These are phyloP conservation scores for Orgyia antiqua DNA, from an alignment of 2,888 invertebrate genomes.

Conservation along the genomic window DNA sequence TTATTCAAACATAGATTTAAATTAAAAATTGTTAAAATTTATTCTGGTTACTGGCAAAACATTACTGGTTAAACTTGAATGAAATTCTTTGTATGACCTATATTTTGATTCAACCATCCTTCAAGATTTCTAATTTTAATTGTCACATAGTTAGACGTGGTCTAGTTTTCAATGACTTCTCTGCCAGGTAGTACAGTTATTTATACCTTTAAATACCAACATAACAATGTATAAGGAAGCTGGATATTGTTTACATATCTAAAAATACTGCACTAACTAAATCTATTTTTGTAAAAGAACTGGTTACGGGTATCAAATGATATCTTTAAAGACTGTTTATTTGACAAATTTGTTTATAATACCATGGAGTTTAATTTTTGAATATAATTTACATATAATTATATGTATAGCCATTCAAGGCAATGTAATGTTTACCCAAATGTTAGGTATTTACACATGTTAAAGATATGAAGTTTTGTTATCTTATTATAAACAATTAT, in stretches of 20 bases:
- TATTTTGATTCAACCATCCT: conserved; percentile 53
- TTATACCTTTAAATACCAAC: conserved; percentile 8
- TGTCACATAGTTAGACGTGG: conserved; percentile 47
- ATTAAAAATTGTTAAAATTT: too few relatives aligned
- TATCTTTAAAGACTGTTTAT: neutral
- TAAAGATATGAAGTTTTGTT: conserved; percentile 12
- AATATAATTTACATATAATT: neutral
- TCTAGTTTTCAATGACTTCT: conserved; percentile 34
- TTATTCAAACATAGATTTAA: too few relatives aligned
- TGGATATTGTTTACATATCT: neutral
- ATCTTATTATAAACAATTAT: too few relatives aligned
- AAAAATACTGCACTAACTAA: neutral
- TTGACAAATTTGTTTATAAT: neutral
- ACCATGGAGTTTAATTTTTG: neutral
- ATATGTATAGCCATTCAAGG: too few relatives aligned
- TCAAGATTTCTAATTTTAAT: conserved; percentile 57
- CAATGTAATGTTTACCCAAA: conserved; percentile 34
- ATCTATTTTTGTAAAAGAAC: neutral
- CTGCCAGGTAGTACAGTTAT: conserved; percentile 9
- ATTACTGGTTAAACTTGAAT: too few relatives aligned
- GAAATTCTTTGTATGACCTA: conserved; percentile 65
- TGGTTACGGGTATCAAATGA: neutral
- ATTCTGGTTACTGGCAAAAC: too few relatives aligned
- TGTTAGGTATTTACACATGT: conserved; percentile 23
- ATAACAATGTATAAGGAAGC: too few relatives aligned